Base-by-base conservation (phyloP, 2,113 vertebrate genomes). In the Macrotus californicus region DNA sequence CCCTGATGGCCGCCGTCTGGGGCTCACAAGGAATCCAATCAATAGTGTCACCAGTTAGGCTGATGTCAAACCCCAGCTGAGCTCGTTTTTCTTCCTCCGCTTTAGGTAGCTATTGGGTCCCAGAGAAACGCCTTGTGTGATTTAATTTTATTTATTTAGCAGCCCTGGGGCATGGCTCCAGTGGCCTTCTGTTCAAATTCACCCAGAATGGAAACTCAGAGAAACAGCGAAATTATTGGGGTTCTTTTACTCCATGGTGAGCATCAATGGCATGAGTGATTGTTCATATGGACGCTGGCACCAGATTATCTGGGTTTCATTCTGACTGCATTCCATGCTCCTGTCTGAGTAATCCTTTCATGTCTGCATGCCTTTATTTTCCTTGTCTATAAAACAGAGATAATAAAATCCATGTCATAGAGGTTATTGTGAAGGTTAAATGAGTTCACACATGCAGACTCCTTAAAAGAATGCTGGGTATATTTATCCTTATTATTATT, bases 121-220 rank as follows among this genome's bases (percentile, higher is more conserved):
- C 52, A 64, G n/a, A 94, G 29, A 95, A 70, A n/a, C 0, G 2
- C 36, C 46, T 69, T 36, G 4, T 83, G 1, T 79, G 79, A 67
- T 59, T 86, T 90, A 18, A 88, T 84, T 83, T 67, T 87, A 93
- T 87, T 79, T 81, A 72, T 89, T 92, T 77, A 50, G 36, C 2
- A 52, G 67, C 59, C 11, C 8, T 48, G 31, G 11, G 22, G 88
- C 88, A 75, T 69, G 24, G 56, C 59, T 43, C 69, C 64, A 2
- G 10, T 59, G 73, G 24, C 61, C 73, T 79, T 82, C 43, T 69
- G 41, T 72, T 85, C 31, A 14, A 16, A 76, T 54, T 77, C 50
- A 77, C 64, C 61, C 29, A 59, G 80, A 87, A 77, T 31, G 19
- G 86, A 92, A 73, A 82, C 13, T n/a, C 54, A 39, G 48, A 75